Conservation (phyloP, 2,113 vertebrate genomes). For the Poicephalus gulielmi region DNA sequence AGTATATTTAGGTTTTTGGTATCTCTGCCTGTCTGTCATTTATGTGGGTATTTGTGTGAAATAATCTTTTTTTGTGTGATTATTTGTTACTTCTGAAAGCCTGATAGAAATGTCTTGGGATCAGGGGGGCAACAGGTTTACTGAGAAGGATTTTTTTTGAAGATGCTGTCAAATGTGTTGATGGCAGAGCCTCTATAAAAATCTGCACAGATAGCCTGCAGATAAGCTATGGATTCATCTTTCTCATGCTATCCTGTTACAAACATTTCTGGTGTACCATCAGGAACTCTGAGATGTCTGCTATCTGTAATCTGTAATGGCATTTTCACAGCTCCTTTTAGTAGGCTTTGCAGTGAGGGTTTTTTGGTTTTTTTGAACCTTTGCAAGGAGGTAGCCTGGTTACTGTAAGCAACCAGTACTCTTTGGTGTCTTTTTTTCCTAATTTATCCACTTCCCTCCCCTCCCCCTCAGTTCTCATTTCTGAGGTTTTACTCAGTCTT, state of each 20-base stretch:
- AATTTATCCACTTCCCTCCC: neutral
- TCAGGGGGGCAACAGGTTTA: neutral
- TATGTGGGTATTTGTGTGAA: neutral
- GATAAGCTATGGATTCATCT: neutral
- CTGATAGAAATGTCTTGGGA: neutral
- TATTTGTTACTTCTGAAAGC: neutral
- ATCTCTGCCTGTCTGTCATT: neutral
- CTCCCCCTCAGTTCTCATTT: neutral
- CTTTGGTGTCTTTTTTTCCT: no score
- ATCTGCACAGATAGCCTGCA: neutral
- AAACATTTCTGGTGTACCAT: neutral
- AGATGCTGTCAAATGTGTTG: neutral
- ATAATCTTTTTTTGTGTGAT: neutral
- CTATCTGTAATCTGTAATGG: neutral
- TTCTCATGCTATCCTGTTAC: neutral
- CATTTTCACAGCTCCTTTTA: neutral
- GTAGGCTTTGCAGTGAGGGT: neutral
- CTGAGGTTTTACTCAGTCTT: neutral
- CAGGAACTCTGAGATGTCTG: neutral
- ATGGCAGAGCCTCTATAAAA: neutral
- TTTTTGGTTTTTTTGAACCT: neutral
- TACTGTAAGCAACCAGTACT: neutral
- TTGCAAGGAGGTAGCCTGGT: neutral
- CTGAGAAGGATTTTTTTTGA: neutral
- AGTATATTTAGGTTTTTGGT: neutral